These are phyloP conservation scores for Ceratothoa steindachneri DNA, from an alignment of 2,888 invertebrate genomes.

Conservation along the genomic window DNA sequence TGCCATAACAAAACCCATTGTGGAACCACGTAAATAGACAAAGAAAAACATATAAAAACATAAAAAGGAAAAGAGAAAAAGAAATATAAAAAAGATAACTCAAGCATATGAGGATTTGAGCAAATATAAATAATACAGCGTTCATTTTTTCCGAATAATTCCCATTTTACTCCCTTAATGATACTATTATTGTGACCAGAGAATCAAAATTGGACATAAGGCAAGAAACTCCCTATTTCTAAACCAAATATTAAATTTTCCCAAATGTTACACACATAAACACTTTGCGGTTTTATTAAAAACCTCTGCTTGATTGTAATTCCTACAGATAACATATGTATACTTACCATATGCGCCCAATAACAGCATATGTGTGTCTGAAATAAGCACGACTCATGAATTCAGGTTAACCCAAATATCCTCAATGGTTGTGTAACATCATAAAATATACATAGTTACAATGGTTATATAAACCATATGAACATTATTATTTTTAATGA, in stretches of 20 bases:
- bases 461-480: too few relatives aligned
- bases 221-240: not conserved
- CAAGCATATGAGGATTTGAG: not conserved
- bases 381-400: too few relatives aligned
- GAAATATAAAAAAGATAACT: not conserved
- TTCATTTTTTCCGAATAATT: not conserved
- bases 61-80: not conserved
- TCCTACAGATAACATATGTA: not conserved
- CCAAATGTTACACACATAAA: not conserved
- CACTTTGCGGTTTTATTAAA: not conserved
- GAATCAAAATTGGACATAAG: constrained; percentile 10
- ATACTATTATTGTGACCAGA: constrained; percentile 2
- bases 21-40: too few relatives aligned
- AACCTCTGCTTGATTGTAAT: not conserved
- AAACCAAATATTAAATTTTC: constrained; percentile 6
- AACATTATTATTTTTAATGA: too few relatives aligned
- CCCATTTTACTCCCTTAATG: constrained; percentile 1
- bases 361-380: too few relatives aligned
- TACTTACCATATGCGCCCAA: too few relatives aligned
- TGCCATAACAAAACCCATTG: too few relatives aligned
- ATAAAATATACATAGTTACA: too few relatives aligned
- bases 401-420: too few relatives aligned
- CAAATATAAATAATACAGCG: not conserved
- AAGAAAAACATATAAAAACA: too few relatives aligned
- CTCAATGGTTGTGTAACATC: too few relatives aligned